Evolutionary conservation across 1,140 invertebrate genomes (phyloP).

Genomic region (Scaptomyza graminum): DNA sequence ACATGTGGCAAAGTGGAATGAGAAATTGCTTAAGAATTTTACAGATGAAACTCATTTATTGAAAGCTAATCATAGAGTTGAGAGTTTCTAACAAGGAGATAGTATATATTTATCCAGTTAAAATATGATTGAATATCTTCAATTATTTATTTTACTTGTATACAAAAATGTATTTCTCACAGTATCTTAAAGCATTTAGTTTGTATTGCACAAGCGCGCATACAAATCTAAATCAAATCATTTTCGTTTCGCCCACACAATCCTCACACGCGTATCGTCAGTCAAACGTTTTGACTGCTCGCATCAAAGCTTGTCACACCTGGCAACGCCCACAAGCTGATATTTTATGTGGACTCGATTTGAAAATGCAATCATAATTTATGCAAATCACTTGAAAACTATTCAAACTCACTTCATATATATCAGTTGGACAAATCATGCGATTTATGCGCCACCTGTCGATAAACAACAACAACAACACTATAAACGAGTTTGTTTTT

Average conservation of each 20-base stretch:
- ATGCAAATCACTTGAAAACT: conserved; percentile 72
- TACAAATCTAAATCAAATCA: background rate
- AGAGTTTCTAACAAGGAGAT: too few relatives aligned
- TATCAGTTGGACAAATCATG: conserved; percentile 36
- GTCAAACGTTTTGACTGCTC: conserved; percentile 33
- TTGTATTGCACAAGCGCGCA: background rate
- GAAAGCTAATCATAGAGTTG: background rate
- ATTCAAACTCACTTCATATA: conserved; percentile 64
- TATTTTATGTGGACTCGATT: conserved; percentile 40
- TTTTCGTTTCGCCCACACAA: background rate
- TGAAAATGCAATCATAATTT: conserved; percentile 57
- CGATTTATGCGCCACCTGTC: conserved; percentile 54
- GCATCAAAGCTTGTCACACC: conserved; percentile 56
- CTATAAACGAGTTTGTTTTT: background rate
- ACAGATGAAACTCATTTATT: background rate
- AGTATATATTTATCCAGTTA: too few relatives aligned
- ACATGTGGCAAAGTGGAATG: conserved; percentile 19
- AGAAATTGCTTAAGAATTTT: background rate
- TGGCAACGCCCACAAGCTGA: conserved; percentile 39
- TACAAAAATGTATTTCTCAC: too few relatives aligned
- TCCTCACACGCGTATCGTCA: background rate
- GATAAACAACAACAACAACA: background rate
- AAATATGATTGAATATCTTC: too few relatives aligned
- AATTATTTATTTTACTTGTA: too few relatives aligned
- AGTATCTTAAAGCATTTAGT: too few relatives aligned